Percentiles rank a stretch among this genome's conserved stretches.
Conservation (phyloP, 2,797 vertebrate species). For the Hyperoplus immaculatus region DNA sequence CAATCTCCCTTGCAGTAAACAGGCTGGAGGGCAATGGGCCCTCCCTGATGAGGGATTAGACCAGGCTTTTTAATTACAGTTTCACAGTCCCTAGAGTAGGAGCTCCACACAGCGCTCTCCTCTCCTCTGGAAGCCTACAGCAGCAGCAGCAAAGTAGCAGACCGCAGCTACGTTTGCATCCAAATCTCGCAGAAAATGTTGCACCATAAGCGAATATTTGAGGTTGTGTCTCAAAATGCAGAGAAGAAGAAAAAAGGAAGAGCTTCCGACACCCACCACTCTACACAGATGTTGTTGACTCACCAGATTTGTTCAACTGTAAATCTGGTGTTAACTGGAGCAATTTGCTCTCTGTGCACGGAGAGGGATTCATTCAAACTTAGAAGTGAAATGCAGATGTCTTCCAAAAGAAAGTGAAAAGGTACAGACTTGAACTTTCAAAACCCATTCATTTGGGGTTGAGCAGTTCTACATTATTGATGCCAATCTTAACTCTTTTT, state of each 20-base stretch:
- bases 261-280: not conserved
- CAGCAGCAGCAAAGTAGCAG: slow-evolving; percentile 24
- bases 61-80: slow-evolving; percentile 78
- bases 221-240: slow-evolving; percentile 16
- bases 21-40: slow-evolving; percentile 70
- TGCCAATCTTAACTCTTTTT: not conserved
- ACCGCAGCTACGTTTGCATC: slow-evolving; percentile 23
- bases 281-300: not conserved
- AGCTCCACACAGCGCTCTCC: slow-evolving; percentile 51
- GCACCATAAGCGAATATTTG: not conserved
- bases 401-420: slow-evolving; percentile 16
- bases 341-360: slow-evolving; percentile 17
- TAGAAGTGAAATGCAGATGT: slow-evolving; percentile 20
- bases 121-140: slow-evolving; percentile 46
- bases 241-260: not conserved
- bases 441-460: not conserved
- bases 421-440: slow-evolving; percentile 3
- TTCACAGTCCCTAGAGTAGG: slow-evolving; percentile 62
- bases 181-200: slow-evolving; percentile 13
- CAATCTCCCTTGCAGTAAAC: slow-evolving; percentile 69
- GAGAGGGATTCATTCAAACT: slow-evolving; percentile 10
- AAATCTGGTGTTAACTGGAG: slow-evolving; percentile 12
- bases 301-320: not conserved
- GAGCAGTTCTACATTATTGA: slow-evolving; percentile 28
- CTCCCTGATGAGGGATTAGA: slow-evolving; percentile 78